Base-by-base conservation (phyloP, 2,888 invertebrate genomes). In the Margaritifera margaritifera region DNA sequence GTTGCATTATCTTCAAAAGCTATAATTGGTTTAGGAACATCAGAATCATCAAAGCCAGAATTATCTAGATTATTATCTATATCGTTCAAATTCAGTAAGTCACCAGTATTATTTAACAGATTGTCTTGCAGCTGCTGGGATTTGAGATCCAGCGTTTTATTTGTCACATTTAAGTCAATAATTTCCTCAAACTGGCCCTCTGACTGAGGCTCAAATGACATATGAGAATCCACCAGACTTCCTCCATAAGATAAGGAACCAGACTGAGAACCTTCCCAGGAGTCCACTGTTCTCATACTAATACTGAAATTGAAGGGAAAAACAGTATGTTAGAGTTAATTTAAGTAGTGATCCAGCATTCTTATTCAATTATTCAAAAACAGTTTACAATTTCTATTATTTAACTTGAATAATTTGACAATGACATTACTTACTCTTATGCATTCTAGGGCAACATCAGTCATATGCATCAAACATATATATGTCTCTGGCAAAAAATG, bases 1-100 rank as follows among this genome's bases (percentile, higher is more conserved):
- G 82, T 76, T 76, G 82, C 81, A 77, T 82, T 84, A 69, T 87
- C 86, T 71, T 86, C 86, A 72, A 86, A 86, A 68, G 86, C 84
- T 69, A 84, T 83, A 67, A 86, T 74, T 31, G 86, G 84, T 68
- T 80, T 79, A 54, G 78, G 63, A 56, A 64, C 53, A 31, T 57
- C 51, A 18, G 68, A 53, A 51, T 78, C 80, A 25, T 71, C 77
- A 53, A 72, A 65, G 25, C 71, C 75, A 55, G 63, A 66, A 58
- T 79, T 69, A 63, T 71, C 71, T 57, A 71, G 64, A 71, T 68
- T 72, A 61, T 75, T 75, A 56, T 78, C 79, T 27, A 79, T 61
- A 69, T 79, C 82, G 78, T 85, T 83, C 64, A 81, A 78, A 66
- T 83, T 84, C 56, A 83, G 71, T 51, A 81, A 71, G 62, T 84